These are phyloP conservation scores for Platichthys stellatus DNA, from an alignment of 2,113 vertebrate genomes.

Conservation along the genomic window DNA sequence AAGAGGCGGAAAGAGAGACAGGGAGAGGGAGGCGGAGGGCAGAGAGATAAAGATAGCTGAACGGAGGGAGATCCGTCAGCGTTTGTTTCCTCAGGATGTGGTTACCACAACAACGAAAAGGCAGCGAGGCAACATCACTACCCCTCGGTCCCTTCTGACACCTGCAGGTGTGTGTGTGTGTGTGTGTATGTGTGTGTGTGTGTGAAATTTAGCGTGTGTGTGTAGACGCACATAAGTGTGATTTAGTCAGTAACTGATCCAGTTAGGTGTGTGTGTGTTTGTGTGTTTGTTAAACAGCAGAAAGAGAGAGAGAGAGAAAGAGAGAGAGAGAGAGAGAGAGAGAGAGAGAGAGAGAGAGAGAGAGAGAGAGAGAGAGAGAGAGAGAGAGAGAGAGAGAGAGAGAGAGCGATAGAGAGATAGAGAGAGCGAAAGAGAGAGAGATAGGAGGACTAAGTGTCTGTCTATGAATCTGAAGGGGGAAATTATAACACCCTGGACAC, in stretches of 20 bases:
- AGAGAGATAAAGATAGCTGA: conserved; percentile 79
- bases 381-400: background rate
- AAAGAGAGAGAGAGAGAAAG: background rate
- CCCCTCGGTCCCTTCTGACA: conserved; percentile 67
- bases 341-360: background rate
- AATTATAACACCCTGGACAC: conserved; percentile 34
- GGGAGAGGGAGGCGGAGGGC: conserved; percentile 55
- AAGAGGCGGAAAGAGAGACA: conserved; percentile 61
- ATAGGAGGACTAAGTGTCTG: conserved; percentile 7
- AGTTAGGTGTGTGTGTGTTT: background rate
- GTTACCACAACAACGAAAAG: conserved; percentile 75
- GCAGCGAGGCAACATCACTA: conserved; percentile 69
- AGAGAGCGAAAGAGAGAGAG: background rate
- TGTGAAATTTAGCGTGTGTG: conserved; percentile 19
- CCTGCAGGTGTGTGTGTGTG: conserved; percentile 66
- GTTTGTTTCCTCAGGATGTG: conserved; percentile 83
- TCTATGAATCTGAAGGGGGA: conserved; percentile 42
- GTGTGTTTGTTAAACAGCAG: background rate
- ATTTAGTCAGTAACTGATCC: conserved; percentile 7
- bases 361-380: background rate
- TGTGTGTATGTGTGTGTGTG: conserved; percentile 23
- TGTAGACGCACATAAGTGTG: background rate
- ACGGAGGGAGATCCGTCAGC: conserved; percentile 80
- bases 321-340: background rate
- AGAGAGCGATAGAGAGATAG: background rate